Percentiles rank a stretch among this genome's conserved stretches.
Evolutionary conservation across 2,113 vertebrate genomes (phyloP).

Genomic region (Tricholaema leucomelas): DNA sequence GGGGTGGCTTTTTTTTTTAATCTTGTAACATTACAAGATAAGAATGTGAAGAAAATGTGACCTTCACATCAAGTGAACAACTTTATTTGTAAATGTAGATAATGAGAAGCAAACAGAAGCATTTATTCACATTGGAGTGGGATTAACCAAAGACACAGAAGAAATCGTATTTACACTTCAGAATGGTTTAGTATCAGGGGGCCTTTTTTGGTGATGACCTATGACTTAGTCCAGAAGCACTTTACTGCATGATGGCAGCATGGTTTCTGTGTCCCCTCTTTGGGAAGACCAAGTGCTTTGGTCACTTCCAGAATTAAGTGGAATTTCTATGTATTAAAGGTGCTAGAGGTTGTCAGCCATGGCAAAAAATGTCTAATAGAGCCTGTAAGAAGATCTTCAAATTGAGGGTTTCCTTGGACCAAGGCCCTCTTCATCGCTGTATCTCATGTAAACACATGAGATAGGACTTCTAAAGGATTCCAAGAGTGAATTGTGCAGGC

Average conservation of each 20-base stretch:
- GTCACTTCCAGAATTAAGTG: neutral
- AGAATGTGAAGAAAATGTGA: neutral
- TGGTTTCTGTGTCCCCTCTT: neutral
- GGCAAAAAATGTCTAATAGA: neutral
- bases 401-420: neutral
- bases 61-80: neutral
- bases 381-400: neutral
- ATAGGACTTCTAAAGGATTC: neutral
- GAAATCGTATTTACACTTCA: neutral
- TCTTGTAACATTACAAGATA: neutral
- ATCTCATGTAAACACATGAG: neutral
- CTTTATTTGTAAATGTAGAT: neutral
- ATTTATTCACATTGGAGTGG: neutral
- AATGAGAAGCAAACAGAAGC: neutral
- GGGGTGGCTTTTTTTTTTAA: neutral
- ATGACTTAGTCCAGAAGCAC: neutral
- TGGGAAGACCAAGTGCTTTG: neutral
- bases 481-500: rapidly evolving
- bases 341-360: neutral
- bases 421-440: neutral
- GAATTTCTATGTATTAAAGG: neutral
- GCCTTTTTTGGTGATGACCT: neutral
- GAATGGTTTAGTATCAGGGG: neutral
- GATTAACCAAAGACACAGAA: neutral
- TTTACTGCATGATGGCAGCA: neutral